A percentile compares a stretch with the other conserved stretches of the same genome.
phyloP scores from a whole-genome alignment of 2,113 vertebrate species.

The Pterocles gutturalis region DNA sequence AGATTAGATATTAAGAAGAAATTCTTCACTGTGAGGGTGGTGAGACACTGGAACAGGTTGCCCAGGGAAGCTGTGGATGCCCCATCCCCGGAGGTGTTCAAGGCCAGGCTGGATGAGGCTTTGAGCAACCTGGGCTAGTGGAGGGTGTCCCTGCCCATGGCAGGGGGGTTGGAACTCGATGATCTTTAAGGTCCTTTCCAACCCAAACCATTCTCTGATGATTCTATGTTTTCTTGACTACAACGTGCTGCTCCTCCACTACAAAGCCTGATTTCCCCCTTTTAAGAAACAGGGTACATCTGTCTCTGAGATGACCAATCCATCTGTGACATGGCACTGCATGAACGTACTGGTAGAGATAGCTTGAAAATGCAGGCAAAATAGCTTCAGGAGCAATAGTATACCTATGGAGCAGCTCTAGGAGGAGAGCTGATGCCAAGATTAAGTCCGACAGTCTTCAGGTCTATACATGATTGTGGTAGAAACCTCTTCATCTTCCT shows the following conservation, averaged over 20 bases:
- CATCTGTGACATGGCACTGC: neutral
- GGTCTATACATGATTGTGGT: neutral
- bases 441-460: neutral
- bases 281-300: neutral
- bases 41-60: too few species aligned
- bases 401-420: neutral
- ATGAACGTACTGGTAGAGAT: fast-evolving
- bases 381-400: neutral
- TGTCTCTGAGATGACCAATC: neutral
- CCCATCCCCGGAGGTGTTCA: too few species aligned
- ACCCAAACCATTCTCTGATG: too few species aligned
- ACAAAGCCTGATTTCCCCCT: neutral
- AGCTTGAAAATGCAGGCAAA: neutral
- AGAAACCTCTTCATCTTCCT: neutral
- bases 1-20: too few species aligned
- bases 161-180: too few species aligned
- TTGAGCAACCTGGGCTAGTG: too few species aligned
- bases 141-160: too few species aligned
- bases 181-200: too few species aligned
- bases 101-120: too few species aligned
- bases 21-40: too few species aligned
- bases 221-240: neutral
- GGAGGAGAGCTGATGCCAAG: neutral
- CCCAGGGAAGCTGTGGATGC: too few species aligned
- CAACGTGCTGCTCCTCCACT: neutral